These are phyloP conservation scores for Cistogaster globosa DNA, from an alignment of 2,888 invertebrate species.

Conservation along the genomic window DNA sequence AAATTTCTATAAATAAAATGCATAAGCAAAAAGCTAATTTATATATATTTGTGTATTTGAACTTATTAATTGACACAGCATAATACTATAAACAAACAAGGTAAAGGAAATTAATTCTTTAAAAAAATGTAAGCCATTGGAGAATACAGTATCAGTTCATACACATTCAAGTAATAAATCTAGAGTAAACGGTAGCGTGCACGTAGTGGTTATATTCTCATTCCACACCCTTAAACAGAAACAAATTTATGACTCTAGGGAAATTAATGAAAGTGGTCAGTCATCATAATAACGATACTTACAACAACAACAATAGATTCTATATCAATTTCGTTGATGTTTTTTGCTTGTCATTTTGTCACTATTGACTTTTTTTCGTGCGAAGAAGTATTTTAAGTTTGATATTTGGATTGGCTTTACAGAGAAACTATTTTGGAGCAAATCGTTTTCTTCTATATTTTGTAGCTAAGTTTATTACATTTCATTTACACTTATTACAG, in stretches of 20 bases:
- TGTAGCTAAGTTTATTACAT: too few species aligned
- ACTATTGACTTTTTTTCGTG: not conserved
- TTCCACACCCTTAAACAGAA: constrained; percentile 23
- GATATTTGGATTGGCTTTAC: not conserved
- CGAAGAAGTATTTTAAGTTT: not conserved
- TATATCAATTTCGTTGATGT: constrained; percentile 1
- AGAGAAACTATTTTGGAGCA: not conserved
- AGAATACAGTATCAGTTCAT: constrained; percentile 37
- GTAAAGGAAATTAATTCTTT: constrained; percentile 3
- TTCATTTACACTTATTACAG: too few species aligned
- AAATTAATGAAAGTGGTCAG: constrained; percentile 70
- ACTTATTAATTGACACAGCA: constrained; percentile 34
- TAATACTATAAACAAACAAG: constrained; percentile 11
- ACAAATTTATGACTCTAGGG: constrained; percentile 64
- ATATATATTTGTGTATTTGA: constrained; percentile 65
- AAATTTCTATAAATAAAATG: too few species aligned
- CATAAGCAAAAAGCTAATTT: constrained; percentile 37
- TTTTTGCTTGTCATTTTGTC: not conserved
- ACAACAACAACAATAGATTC: constrained; percentile 38
- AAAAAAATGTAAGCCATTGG: constrained; percentile 39
- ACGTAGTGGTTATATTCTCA: not conserved
- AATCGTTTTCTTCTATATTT: not conserved
- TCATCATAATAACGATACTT: constrained; percentile 19
- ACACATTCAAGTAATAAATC: constrained; percentile 30
- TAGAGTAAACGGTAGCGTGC: not conserved